Evolutionary conservation across 2,113 vertebrate genomes (phyloP).

Genomic region (Thinocorus orbignyianus): DNA sequence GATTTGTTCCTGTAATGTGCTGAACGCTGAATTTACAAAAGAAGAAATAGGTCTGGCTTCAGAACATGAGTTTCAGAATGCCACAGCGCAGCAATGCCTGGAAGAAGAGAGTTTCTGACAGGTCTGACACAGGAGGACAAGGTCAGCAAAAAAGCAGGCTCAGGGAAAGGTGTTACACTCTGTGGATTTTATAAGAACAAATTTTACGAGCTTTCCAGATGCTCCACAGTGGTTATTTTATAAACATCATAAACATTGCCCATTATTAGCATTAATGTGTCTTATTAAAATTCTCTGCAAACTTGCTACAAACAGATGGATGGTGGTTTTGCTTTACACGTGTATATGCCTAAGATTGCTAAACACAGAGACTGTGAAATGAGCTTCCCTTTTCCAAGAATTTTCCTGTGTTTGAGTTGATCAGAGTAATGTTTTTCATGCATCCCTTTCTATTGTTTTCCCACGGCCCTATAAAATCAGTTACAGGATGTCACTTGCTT

Average conservation of each 20-base stretch:
- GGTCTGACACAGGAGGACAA: background rate
- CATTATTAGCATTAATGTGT: constrained; percentile 35
- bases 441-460: background rate
- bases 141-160: background rate
- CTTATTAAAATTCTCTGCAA: constrained; percentile 25
- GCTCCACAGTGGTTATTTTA: constrained; percentile 4
- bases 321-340: background rate
- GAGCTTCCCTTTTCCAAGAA: background rate
- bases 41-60: background rate
- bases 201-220: background rate
- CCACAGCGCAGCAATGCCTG: background rate
- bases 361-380: background rate
- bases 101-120: background rate
- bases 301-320: background rate
- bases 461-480: background rate
- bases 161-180: background rate
- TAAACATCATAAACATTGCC: background rate
- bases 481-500: background rate
- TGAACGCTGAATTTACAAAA: constrained; percentile 17
- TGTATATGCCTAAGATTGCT: background rate
- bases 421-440: background rate
- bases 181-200: background rate
- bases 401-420: background rate
- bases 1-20: constrained; percentile 8
- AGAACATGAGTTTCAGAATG: background rate